Conservation (phyloP, 2,797 vertebrate genomes). For the Pyrrhura leucotis region DNA sequence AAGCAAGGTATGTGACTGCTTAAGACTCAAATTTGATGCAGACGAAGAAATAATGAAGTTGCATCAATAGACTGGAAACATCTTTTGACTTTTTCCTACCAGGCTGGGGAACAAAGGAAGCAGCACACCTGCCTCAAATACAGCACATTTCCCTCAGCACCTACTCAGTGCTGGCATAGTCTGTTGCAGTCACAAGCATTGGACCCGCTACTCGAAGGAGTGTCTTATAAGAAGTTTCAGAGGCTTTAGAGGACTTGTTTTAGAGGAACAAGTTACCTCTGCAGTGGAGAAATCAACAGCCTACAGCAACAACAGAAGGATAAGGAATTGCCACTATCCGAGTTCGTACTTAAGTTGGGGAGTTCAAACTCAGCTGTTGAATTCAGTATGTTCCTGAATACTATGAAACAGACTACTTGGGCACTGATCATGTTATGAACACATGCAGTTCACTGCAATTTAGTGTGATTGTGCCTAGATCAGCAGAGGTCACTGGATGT, state of each 20-base stretch:
- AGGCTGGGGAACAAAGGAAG: not conserved
- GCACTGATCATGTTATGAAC: not conserved
- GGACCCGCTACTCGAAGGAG: not conserved
- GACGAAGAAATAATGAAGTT: not conserved
- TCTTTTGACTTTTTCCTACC: not conserved
- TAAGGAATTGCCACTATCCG: not conserved
- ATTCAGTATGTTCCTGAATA: not conserved
- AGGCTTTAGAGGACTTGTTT: not conserved
- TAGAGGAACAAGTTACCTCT: not conserved
- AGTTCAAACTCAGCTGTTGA: not conserved
- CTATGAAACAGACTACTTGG: not conserved
- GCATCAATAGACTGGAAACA: not conserved
- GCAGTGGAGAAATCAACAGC: not conserved
- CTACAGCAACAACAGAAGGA: not conserved
- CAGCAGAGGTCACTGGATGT: not conserved
- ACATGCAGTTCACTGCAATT: not conserved
- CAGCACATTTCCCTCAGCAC: not conserved
- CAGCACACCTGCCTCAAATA: not conserved
- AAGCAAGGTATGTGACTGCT: not conserved
- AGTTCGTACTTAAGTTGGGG: not conserved
- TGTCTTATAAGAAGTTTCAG: not conserved
- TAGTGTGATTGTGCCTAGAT: not conserved
- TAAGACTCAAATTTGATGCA: not conserved
- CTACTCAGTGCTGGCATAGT: not conserved
- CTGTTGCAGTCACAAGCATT: rapidly evolving